A percentile compares a stretch with the other conserved stretches of the same genome.
phyloP scores from a whole-genome alignment of 1,140 invertebrate genomes.

The Plodia interpunctella region DNA sequence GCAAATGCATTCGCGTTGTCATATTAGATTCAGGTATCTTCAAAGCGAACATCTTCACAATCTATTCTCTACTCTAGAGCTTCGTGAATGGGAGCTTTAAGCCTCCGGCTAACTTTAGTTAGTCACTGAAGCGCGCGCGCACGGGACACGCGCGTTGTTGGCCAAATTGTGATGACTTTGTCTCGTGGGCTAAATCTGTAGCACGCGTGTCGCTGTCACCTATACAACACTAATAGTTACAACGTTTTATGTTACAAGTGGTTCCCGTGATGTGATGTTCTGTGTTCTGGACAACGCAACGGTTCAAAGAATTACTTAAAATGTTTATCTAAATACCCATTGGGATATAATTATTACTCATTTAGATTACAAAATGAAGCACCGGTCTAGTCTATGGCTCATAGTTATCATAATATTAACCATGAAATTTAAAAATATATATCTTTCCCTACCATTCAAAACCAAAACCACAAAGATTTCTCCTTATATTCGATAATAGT shows the following conservation, averaged over 20 bases:
- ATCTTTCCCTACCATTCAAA: no score
- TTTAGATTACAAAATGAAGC: no score
- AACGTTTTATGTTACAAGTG: slow-evolving; percentile 21
- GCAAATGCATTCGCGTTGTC: slow-evolving; percentile 26
- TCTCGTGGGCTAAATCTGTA: slow-evolving; percentile 28
- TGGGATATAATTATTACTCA: no score
- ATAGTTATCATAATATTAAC: no score
- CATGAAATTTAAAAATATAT: no score
- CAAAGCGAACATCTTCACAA: slow-evolving; percentile 18
- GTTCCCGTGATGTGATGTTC: not conserved
- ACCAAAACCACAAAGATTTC: no score
- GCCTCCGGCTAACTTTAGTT: slow-evolving; percentile 44
- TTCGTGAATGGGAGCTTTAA: slow-evolving; percentile 30
- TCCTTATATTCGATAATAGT: no score
- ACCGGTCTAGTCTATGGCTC: no score
- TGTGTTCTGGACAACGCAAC: slow-evolving; percentile 7
- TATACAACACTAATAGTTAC: not conserved
- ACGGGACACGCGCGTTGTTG: slow-evolving; percentile 43
- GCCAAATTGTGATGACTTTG: slow-evolving; percentile 20
- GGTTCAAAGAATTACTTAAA: not conserved
- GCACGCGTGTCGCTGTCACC: slow-evolving; percentile 9
- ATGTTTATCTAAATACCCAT: no score
- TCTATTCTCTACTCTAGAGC: slow-evolving; percentile 29
- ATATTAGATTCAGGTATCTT: slow-evolving; percentile 17
- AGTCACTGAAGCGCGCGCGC: slow-evolving; percentile 63